Percentiles rank a stretch among this genome's conserved stretches.
Conservation (phyloP, 2,888 invertebrate genomes). For the Chorisops tibialis region DNA sequence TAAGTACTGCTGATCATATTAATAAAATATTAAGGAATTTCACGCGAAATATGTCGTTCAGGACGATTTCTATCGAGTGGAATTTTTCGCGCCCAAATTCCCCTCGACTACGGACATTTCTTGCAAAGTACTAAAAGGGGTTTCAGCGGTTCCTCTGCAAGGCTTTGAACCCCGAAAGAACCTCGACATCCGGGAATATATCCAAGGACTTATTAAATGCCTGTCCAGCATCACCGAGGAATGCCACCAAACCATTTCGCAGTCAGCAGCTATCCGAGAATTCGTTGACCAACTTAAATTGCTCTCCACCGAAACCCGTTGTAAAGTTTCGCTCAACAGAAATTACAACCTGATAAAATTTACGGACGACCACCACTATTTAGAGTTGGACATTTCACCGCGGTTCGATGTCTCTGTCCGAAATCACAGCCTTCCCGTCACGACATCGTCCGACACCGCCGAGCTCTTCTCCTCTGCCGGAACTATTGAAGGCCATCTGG, state of each 20-base stretch:
- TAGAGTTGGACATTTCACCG: conserved; percentile 40
- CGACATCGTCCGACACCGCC: neutral
- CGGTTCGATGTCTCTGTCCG: conserved; percentile 29
- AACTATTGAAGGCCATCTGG: conserved; percentile 33
- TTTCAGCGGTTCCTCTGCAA: neutral
- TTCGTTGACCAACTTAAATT: conserved; percentile 3
- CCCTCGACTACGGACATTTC: neutral
- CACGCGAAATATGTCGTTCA: too few relatives aligned
- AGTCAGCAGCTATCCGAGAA: neutral
- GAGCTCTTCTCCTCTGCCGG: neutral
- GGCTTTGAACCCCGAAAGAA: neutral
- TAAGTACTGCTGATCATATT: too few relatives aligned
- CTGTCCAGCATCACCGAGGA: neutral
- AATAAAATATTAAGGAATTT: too few relatives aligned
- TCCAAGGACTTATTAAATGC: neutral
- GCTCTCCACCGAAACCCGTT: neutral
- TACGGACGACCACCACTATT: conserved; percentile 41
- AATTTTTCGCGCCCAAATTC: conserved; percentile 13
- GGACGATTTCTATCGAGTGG: neutral
- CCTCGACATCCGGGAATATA: neutral
- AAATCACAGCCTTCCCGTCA: conserved; percentile 45
- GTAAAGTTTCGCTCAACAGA: neutral
- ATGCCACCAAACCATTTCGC: neutral
- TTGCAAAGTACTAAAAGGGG: conserved; percentile 1
- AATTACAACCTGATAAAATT: conserved; percentile 38